phyloP scores from a whole-genome alignment of 2,113 vertebrate species.

The Grantiella picta region DNA sequence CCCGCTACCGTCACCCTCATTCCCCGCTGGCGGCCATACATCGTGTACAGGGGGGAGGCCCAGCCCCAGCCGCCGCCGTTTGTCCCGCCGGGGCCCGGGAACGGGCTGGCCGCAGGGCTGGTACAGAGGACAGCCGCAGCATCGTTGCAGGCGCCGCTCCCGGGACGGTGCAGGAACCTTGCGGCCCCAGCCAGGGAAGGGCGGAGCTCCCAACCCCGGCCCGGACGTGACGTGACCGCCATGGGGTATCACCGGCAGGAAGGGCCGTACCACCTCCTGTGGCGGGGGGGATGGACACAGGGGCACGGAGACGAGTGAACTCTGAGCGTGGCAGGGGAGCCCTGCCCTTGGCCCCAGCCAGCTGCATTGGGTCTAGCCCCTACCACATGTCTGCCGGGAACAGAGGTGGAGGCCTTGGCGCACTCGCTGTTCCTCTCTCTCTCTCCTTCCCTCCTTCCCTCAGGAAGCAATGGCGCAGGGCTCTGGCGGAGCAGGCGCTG shows the following conservation, averaged over 20 bases:
- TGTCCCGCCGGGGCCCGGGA: no score
- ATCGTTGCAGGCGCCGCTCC: no score
- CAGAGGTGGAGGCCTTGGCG: rapidly evolving
- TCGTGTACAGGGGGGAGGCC: rapidly evolving
- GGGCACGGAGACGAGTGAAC: rapidly evolving
- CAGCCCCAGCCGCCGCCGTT: neutral
- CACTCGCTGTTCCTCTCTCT: rapidly evolving
- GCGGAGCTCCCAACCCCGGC: rapidly evolving
- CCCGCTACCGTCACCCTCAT: neutral
- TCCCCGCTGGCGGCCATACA: neutral
- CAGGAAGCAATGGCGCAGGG: neutral
- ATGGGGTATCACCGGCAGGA: rapidly evolving
- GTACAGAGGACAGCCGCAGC: no score
- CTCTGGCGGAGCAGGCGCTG: rapidly evolving
- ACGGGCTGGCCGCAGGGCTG: neutral
- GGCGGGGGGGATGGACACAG: rapidly evolving
- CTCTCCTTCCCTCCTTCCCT: neutral
- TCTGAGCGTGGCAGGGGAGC: rapidly evolving
- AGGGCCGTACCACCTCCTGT: neutral
- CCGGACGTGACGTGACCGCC: neutral
- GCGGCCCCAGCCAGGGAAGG: rapidly evolving
- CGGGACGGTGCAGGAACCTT: rapidly evolving
- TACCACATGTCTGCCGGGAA: rapidly evolving
- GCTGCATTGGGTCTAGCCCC: rapidly evolving
- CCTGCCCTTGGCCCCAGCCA: rapidly evolving